Base-by-base conservation (phyloP, 2,888 invertebrate species). In the Oligia fasciuncula region DNA sequence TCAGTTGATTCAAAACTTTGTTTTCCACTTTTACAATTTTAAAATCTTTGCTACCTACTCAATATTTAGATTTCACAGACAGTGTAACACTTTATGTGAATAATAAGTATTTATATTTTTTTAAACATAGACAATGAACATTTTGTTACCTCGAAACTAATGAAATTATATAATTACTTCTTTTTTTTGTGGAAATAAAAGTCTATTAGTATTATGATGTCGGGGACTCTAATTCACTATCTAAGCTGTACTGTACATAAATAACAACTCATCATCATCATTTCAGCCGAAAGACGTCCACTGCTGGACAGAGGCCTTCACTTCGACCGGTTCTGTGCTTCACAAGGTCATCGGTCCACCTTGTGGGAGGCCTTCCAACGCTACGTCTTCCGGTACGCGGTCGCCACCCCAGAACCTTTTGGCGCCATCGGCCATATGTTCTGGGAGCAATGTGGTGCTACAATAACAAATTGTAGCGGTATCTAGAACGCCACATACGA, bases 1-100 rank as follows among this genome's bases (percentile, higher is more conserved):
- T 70, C 46, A 84, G 69, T 62, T 70, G 23, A 54, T 46, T 35
- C 14, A 49, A 29, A 57, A 63, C 74, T 63, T 79, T 14, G 29
- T 43, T 43, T 35, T 57, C 9, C 29, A 67, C 19, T 57, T 62
- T 54, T 83, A 62, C 19, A 83, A 35, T 83, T 81, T 71, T 40
- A 43, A 78, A 72, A 71, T 51, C 49, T 68, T 68, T 57, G 46
- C 46, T 46, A 46, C 8, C 19, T 29, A 8, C 35, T 57, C 5
- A 54, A 63, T 68, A 13, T 78, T 62, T 49, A 40, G 8, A 17
- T 46, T 67, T 43, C 35, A 29, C 29, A 46, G 1, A 19, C n/a
- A 17, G 35, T 43, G 5, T 49, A 43, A 29, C n/a, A 60, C 4
- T 72, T 43, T 19, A 46, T 6, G 1, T 29, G 2, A 9, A 14